A percentile compares a stretch with the other conserved stretches of the same genome.
These are phyloP conservation scores for Sminthurides aquaticus DNA, from an alignment of 2,888 invertebrate genomes.

Conservation along the genomic window DNA sequence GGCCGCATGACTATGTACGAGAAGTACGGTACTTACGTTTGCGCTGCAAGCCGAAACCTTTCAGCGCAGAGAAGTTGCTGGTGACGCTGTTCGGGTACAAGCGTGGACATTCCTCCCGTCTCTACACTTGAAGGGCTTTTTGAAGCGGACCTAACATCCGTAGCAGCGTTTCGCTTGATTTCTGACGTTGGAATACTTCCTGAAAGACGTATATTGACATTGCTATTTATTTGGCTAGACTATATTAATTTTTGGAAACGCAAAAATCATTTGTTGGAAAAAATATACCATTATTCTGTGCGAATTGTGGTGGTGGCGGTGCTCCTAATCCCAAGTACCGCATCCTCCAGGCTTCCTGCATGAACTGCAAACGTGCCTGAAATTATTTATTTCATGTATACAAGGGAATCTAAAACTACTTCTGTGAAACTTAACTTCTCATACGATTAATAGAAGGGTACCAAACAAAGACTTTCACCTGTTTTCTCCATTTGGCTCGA, in stretches of 20 bases:
- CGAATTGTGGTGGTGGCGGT: too few relatives aligned
- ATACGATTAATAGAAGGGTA: background rate
- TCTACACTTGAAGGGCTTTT: background rate
- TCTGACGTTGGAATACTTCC: too few relatives aligned
- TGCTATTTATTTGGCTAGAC: too few relatives aligned
- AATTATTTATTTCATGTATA: background rate
- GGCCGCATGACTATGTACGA: too few relatives aligned
- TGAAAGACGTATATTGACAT: too few relatives aligned
- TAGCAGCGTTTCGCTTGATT: too few relatives aligned
- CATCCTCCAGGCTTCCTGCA: conserved; percentile 87
- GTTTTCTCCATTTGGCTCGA: conserved; percentile 84
- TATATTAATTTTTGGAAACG: too few relatives aligned
- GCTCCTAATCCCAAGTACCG: conserved; percentile 42
- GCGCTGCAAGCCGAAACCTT: conserved; percentile 37
- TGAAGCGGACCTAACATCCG: too few relatives aligned
- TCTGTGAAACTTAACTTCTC: too few relatives aligned
- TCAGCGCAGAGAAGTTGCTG: conserved; percentile 37
- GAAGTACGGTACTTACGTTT: conserved; percentile 27
- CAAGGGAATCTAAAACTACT: too few relatives aligned
- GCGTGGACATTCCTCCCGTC: conserved; percentile 6
- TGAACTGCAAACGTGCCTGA: conserved; percentile 72
- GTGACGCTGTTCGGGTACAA: conserved; percentile 25
- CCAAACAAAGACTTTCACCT: conserved; percentile 55
- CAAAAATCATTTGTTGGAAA: too few relatives aligned
- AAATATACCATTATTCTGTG: too few relatives aligned